A percentile compares a stretch with the other conserved stretches of the same genome.
phyloP scores from a whole-genome alignment of 1,140 invertebrate genomes.

The Cyphomyrmex costatus region DNA sequence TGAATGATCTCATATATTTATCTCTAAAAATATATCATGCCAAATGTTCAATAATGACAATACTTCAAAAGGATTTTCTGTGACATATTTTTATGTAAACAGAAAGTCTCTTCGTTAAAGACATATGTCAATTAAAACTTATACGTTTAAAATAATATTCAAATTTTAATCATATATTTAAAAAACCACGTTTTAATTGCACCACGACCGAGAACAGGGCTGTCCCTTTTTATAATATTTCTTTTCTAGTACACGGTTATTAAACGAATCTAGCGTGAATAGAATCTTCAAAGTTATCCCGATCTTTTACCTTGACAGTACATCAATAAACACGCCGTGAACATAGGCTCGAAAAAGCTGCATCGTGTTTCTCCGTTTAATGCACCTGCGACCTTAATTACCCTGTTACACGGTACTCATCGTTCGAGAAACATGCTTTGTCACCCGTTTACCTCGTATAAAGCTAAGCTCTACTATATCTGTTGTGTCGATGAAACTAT shows the following conservation, averaged over 20 bases:
- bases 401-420: conserved; percentile 67
- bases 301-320: conserved; percentile 64
- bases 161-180: background rate
- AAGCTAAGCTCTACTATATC: conserved; percentile 66
- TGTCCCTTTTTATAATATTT: conserved; percentile 42
- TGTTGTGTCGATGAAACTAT: conserved; percentile 68
- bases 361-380: conserved; percentile 66
- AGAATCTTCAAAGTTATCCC: conserved; percentile 56
- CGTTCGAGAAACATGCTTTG: conserved; percentile 68
- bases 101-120: background rate
- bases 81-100: background rate
- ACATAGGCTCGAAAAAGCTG: conserved; percentile 65
- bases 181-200: conserved; percentile 7
- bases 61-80: conserved; percentile 14
- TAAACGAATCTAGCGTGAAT: conserved; percentile 56
- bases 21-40: conserved; percentile 36
- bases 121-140: background rate
- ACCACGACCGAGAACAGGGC: background rate
- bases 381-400: conserved; percentile 68
- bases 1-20: conserved; percentile 45
- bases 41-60: background rate
- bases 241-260: conserved; percentile 46
- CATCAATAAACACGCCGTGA: conserved; percentile 56
- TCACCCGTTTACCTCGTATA: conserved; percentile 66
- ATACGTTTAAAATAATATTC: background rate